phyloP scores from a whole-genome alignment of 2,113 vertebrate species.

The Actenoides hombroni region DNA sequence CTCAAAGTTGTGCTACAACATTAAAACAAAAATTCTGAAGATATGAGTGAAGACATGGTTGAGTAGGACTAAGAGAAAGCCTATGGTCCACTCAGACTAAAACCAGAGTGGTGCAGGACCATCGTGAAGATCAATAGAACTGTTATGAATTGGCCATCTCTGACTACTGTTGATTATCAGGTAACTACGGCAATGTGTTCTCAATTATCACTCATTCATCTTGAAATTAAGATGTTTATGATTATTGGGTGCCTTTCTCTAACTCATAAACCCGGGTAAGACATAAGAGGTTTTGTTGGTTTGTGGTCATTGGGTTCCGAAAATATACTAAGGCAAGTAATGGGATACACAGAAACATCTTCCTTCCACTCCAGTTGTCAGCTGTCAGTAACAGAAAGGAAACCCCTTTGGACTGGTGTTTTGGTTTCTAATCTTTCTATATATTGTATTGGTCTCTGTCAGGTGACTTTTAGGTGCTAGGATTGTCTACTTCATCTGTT shows the following conservation, averaged over 20 bases:
- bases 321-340: neutral
- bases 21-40: neutral
- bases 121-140: neutral
- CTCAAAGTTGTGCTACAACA: neutral
- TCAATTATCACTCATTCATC: neutral
- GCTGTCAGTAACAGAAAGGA: neutral
- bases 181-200: neutral
- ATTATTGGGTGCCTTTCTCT: neutral
- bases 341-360: neutral
- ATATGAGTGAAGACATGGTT: neutral
- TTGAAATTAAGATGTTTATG: neutral
- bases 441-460: neutral
- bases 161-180: neutral
- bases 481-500: neutral
- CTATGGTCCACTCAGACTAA: neutral
- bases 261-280: neutral
- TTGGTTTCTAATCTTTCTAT: neutral
- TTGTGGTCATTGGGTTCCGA: neutral
- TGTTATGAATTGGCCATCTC: neutral
- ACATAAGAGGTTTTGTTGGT: neutral
- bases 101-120: neutral
- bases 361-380: neutral
- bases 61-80: neutral
- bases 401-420: neutral
- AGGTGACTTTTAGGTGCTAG: neutral